A percentile compares a stretch with the other conserved stretches of the same genome.
Conservation (phyloP, 2,888 invertebrate species). For the Stegana nigrithorax region DNA sequence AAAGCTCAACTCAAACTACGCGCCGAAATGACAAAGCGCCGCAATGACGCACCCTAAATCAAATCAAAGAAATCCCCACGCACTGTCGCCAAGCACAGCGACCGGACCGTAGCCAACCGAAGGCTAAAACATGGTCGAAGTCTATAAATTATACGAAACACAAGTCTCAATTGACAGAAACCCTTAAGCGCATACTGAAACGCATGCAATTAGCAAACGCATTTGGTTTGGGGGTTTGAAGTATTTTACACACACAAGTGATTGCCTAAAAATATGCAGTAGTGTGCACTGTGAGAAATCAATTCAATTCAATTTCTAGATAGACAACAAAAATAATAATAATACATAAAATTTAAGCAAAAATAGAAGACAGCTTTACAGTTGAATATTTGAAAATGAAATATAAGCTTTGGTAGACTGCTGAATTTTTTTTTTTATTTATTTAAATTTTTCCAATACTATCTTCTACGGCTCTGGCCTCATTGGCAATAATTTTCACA, state of each 20-base stretch:
- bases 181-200: background rate
- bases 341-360: too few species aligned
- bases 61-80: slow-evolving; percentile 13
- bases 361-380: too few species aligned
- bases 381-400: too few species aligned
- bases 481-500: too few species aligned
- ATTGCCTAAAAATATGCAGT: slow-evolving; percentile 5
- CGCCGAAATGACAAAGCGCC: too few species aligned
- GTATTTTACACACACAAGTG: background rate
- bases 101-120: background rate
- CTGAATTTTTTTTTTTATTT: too few species aligned
- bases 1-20: slow-evolving; percentile 2
- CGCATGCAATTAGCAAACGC: background rate
- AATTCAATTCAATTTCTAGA: too few species aligned
- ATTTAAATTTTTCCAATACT: too few species aligned
- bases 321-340: too few species aligned
- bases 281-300: too few species aligned
- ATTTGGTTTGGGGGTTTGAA: background rate
- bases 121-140: background rate
- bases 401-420: too few species aligned
- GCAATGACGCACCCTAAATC: slow-evolving; percentile 8
- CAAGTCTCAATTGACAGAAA: slow-evolving; percentile 9
- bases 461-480: too few species aligned
- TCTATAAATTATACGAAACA: slow-evolving; percentile 11
- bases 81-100: background rate